Conservation (phyloP, 2,113 vertebrate species). For the Phrynosoma blainvillii region DNA sequence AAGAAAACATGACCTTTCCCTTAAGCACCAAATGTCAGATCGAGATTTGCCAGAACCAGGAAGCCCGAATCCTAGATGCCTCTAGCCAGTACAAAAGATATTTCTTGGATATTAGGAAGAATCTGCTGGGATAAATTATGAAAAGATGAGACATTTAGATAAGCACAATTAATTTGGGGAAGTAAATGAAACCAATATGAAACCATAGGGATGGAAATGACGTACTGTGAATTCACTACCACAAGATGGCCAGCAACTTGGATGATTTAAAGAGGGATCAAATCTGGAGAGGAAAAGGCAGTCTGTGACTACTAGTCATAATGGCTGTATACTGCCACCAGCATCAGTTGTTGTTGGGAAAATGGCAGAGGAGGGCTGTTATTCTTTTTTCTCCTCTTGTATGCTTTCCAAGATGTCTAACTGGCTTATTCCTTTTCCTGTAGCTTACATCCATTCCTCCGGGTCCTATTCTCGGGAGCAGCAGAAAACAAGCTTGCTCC, state of each 20-base stretch:
- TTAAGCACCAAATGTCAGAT: neutral
- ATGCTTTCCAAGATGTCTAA: no score
- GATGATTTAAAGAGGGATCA: neutral
- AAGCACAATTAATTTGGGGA: neutral
- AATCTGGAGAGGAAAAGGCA: neutral
- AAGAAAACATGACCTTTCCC: slow-evolving; percentile 4
- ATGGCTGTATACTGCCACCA: no score
- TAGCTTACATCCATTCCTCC: no score
- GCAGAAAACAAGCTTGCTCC: no score
- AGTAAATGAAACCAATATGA: neutral
- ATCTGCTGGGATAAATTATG: neutral
- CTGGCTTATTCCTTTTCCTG: no score
- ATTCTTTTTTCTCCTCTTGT: no score
- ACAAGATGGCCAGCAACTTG: neutral
- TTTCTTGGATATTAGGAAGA: rapidly evolving
- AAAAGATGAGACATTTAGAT: neutral
- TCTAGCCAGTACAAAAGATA: neutral
- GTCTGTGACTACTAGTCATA: neutral
- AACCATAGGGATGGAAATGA: neutral
- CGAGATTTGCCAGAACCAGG: neutral
- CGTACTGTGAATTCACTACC: neutral
- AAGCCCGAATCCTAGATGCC: neutral
- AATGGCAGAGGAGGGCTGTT: no score
- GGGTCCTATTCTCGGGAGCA: no score
- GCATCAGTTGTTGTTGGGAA: neutral